phyloP scores from a whole-genome alignment of 2,113 vertebrate genomes.

The Otus sunia region DNA sequence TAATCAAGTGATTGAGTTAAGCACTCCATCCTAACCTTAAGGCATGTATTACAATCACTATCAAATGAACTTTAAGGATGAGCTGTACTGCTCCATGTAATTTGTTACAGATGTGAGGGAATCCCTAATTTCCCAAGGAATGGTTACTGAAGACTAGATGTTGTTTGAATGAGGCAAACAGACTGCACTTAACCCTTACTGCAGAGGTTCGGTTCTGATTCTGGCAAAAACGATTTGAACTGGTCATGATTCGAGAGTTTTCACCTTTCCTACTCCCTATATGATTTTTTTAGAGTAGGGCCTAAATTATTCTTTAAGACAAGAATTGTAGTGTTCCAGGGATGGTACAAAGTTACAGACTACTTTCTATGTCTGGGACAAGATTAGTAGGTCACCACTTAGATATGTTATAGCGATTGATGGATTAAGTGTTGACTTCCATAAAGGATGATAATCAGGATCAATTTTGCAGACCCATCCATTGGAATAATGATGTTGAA shows the following conservation, averaged over 20 bases:
- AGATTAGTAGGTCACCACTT: neutral
- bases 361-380: neutral
- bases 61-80: slow-evolving; percentile 56
- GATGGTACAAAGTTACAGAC: neutral
- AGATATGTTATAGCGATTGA: fast-evolving
- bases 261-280: neutral
- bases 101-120: slow-evolving; percentile 54
- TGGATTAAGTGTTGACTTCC: neutral
- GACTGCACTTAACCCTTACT: slow-evolving; percentile 8
- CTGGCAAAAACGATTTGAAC: neutral
- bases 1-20: slow-evolving; percentile 37
- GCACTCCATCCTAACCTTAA: slow-evolving; percentile 30
- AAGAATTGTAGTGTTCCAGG: neutral
- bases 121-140: slow-evolving; percentile 68
- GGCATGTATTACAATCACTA: slow-evolving; percentile 46
- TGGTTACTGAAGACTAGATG: slow-evolving; percentile 29
- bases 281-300: neutral
- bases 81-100: slow-evolving; percentile 13
- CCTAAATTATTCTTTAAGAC: neutral
- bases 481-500: neutral
- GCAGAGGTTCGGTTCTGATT: neutral
- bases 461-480: neutral
- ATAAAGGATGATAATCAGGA: neutral
- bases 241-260: neutral
- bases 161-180: slow-evolving; percentile 46